Percentiles rank a stretch among this genome's conserved stretches.
phyloP scores from a whole-genome alignment of 2,113 vertebrate species.

The Guaruba guarouba region DNA sequence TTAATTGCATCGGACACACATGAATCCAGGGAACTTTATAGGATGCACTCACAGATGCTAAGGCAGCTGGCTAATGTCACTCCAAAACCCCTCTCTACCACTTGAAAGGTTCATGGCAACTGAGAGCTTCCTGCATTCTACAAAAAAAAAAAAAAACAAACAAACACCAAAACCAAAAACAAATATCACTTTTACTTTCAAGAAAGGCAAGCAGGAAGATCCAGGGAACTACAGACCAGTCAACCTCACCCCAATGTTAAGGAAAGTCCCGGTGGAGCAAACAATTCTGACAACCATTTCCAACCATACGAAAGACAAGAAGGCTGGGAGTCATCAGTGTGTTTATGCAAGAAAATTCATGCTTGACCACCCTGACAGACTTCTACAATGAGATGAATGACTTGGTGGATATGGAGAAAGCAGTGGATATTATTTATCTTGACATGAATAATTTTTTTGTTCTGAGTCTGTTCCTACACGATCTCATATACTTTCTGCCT shows the following conservation, averaged over 20 bases:
- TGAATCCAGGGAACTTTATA: not conserved
- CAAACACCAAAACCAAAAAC: not conserved
- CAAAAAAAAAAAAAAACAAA: no score
- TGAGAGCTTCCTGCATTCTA: not conserved
- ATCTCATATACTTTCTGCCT: not conserved
- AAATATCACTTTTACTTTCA: not conserved
- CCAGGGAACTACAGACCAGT: not conserved
- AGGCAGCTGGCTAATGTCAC: not conserved
- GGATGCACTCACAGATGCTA: not conserved
- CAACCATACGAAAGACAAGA: not conserved
- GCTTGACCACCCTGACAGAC: not conserved
- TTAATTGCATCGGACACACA: not conserved
- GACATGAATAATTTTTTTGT: not conserved
- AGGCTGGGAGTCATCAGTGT: not conserved
- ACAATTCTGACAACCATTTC: not conserved
- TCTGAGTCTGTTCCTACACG: not conserved
- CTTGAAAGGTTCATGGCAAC: not conserved
- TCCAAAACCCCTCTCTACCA: not conserved
- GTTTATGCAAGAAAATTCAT: not conserved
- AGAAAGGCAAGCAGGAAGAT: not conserved
- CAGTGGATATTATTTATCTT: not conserved
- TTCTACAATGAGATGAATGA: not conserved
- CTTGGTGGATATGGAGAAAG: not conserved
- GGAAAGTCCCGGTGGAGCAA: not conserved
- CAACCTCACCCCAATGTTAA: no score